Conservation (phyloP, 2,888 invertebrate genomes). For the Sesamia inferens region DNA sequence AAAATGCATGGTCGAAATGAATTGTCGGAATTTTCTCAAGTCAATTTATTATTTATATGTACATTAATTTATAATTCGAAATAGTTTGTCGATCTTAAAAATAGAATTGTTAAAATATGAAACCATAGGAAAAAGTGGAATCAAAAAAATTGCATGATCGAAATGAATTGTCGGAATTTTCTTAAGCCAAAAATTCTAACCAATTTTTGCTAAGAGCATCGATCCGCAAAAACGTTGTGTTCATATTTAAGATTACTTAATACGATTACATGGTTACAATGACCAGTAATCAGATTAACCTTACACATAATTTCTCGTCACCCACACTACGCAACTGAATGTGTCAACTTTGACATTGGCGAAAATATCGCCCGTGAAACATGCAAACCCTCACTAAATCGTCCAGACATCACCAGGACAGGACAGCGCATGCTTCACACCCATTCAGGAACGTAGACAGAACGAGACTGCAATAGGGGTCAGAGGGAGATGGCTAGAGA, state of each 20-base stretch:
- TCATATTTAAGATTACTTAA: constrained; percentile 52
- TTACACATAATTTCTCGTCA: constrained; percentile 48
- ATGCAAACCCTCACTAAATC: constrained; percentile 47
- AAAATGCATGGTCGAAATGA: too few relatives aligned
- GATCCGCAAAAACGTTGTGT: constrained; percentile 26
- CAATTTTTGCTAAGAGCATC: constrained; percentile 24
- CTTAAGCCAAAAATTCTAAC: constrained; percentile 6
- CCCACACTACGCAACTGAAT: constrained; percentile 21
- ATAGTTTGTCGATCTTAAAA: neutral
- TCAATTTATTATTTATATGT: too few relatives aligned
- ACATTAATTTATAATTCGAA: neutral
- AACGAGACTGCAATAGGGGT: constrained; percentile 71
- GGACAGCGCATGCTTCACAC: constrained; percentile 81
- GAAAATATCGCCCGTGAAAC: constrained; percentile 52
- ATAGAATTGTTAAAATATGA: neutral
- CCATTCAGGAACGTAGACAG: constrained; percentile 82
- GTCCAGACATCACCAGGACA: constrained; percentile 58
- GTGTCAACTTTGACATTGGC: constrained; percentile 50
- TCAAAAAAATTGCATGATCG: too few relatives aligned
- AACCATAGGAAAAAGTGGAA: too few relatives aligned
- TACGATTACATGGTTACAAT: constrained; percentile 54
- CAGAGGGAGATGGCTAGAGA: constrained; percentile 68
- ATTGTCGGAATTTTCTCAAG: too few relatives aligned
- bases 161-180: too few relatives aligned
- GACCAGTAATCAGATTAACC: constrained; percentile 61